Base-by-base conservation (phyloP, 2,888 invertebrate species). In the Hedya salicella region DNA sequence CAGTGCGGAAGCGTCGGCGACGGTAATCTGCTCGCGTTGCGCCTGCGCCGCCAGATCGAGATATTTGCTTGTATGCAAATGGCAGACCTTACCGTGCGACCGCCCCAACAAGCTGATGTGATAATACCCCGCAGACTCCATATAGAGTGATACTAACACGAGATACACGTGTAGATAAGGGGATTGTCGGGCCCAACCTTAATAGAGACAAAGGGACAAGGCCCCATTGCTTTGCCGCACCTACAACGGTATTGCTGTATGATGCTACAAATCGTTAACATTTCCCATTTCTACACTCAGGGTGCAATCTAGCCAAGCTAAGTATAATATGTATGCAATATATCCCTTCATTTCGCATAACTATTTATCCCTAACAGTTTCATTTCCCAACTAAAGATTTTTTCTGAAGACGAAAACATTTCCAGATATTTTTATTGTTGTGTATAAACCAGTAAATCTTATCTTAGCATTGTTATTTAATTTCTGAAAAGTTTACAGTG, bases 1-100 rank as follows among this genome's bases (percentile, higher is more conserved):
- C 83, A 85, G 82, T 77, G 85, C 90, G 90, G 91, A 89, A 90
- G 89, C 81, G 79, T 78, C 40, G 40, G 36, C 81, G 78, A 79
- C 83, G 77, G 85, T 82, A 88, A 90, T 89, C 89, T 86, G 84
- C 83, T 78, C 72, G 78, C 79, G 71, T 79, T 79, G 84, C 82
- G 81, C 79, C 77, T n/a, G n/a, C n/a, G n/a, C n/a, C 79, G 79
- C 76, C 53, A 86, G 85, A 90, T 90, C 89, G 86, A 83, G 89
- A 89, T 91, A 86, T 86, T 86, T 87, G 81, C 89, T 89, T 91
- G 89, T 91, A 91, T 92, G 92, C 89, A 87, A 91, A 92, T 91
- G 76, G 79, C 67, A 74, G 81, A 80, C 85, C 85, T 88, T 88
- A 86, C 86, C 88, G 87, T 88, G 88, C 87, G 87, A 87, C 88